Evolutionary conservation across 2,797 vertebrate genomes (phyloP), one percentile per base, ranked within the genome.

Genomic region (Scomberomorus guttatus): DNA sequence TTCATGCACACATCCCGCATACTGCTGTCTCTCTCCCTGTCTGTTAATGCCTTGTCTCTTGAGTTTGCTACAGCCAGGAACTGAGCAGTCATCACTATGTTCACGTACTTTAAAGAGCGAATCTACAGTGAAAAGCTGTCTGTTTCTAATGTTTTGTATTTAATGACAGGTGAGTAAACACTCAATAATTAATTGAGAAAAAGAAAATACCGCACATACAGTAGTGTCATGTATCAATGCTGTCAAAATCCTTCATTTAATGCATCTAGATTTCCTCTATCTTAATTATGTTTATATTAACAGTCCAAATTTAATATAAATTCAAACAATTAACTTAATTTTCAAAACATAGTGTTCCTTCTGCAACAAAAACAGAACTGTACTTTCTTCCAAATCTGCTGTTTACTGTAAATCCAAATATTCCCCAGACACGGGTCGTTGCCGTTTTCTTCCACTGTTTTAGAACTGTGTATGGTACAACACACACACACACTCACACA

Each of bases 1-100:
- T 37, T 37, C 10, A 37, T 11, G 9, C 10, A 37, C 66, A 75
- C 67, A 13, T 62, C 29, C 29, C 29, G 6, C 29, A 32, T 32
- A 5, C 29, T 6, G 6, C 67, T 32, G 22, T 48, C 34, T 73
- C 20, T n/a, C 55, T 46, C 22, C 50, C 39, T 61, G 9, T 82
- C 70, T 73, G 34, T 6, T 75, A 66, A 64, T 46, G 39, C 71
- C 22, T 79, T 42, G 42, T 80, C 75, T 65, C 54, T 79, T 79
- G 71, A 79, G 51, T 42, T 79, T 58, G 64, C 59, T 62, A 63
- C 39, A 73, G 29, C 18, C 69, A 70, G 25, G 74, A 66, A 72
- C 12, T 63, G n/a, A 79, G 63, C 50, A 14, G 29, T 73, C 13
- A n/a, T 64, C 55, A 77, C 42, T 75, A 39, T 58, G 66, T 51